Evolutionary conservation across 2,113 vertebrate genomes (phyloP).

Genomic region (Pachyramphus minor): DNA sequence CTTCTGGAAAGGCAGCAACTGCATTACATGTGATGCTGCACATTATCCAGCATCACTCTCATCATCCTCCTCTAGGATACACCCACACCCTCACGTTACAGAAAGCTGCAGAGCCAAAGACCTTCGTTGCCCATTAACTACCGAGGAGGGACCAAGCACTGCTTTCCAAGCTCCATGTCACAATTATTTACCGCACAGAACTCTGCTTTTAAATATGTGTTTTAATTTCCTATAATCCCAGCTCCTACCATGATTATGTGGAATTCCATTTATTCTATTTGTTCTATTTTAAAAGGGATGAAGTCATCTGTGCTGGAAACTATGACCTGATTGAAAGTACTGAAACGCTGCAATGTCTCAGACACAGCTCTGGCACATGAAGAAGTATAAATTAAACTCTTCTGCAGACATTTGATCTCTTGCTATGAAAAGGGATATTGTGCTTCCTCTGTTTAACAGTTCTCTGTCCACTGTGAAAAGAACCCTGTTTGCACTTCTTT

Average conservation of each 20-base stretch:
- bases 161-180: conserved; percentile 29
- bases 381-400: conserved; percentile 77
- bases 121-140: background rate
- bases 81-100: background rate
- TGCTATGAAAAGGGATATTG: conserved; percentile 77
- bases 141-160: conserved; percentile 8
- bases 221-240: conserved; percentile 74
- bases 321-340: conserved; percentile 71
- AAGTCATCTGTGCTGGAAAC: conserved; percentile 77
- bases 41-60: conserved; percentile 5
- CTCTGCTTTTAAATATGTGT: conserved; percentile 55
- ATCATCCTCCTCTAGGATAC: conserved; percentile 7
- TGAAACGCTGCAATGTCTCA: conserved; percentile 72
- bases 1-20: background rate
- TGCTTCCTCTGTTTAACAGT: conserved; percentile 74
- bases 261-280: conserved; percentile 77
- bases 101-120: background rate
- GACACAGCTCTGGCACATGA: conserved; percentile 69
- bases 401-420: conserved; percentile 77
- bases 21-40: background rate
- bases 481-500: conserved; percentile 63
- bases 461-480: conserved; percentile 75
- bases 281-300: conserved; percentile 75
- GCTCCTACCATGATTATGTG: conserved; percentile 61
- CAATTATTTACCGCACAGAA: conserved; percentile 36